Conservation (phyloP, 2,113 vertebrate genomes). For the Narcine bancroftii region DNA sequence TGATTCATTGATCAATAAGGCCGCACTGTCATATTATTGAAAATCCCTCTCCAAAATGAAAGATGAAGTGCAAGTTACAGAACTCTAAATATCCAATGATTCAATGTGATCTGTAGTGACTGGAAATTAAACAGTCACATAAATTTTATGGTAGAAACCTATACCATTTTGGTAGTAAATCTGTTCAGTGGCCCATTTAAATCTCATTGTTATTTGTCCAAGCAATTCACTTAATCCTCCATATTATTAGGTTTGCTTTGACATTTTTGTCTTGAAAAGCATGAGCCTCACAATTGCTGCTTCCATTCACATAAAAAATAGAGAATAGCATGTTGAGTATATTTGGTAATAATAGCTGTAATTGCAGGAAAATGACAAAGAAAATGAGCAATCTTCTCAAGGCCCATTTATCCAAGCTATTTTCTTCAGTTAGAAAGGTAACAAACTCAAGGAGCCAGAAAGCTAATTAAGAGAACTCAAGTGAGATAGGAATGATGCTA, state of each 20-base stretch:
- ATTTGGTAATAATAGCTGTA: background rate
- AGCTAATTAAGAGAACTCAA: background rate
- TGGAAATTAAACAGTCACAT: slow-evolving; percentile 72
- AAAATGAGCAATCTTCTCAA: background rate
- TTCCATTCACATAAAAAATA: background rate
- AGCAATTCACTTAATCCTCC: background rate
- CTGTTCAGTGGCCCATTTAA: slow-evolving; percentile 62
- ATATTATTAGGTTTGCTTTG: background rate
- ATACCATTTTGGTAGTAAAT: slow-evolving; percentile 67
- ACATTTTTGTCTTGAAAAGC: background rate
- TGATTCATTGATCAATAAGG: slow-evolving; percentile 66
- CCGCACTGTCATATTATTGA: slow-evolving; percentile 71
- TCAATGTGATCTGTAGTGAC: slow-evolving; percentile 63
- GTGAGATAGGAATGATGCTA: too few species aligned
- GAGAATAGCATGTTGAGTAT: background rate
- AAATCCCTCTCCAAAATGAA: slow-evolving; percentile 68
- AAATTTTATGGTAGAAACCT: slow-evolving; percentile 68
- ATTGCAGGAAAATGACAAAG: background rate
- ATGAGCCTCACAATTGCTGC: background rate
- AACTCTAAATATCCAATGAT: slow-evolving; percentile 64
- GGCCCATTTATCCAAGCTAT: background rate
- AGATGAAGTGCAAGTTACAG: slow-evolving; percentile 62
- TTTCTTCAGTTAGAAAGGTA: background rate
- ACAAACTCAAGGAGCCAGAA: background rate
- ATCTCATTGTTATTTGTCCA: slow-evolving; percentile 45